Evolutionary conservation across 2,888 invertebrate genomes (phyloP).

Genomic region (Parochlus steinenii): DNA sequence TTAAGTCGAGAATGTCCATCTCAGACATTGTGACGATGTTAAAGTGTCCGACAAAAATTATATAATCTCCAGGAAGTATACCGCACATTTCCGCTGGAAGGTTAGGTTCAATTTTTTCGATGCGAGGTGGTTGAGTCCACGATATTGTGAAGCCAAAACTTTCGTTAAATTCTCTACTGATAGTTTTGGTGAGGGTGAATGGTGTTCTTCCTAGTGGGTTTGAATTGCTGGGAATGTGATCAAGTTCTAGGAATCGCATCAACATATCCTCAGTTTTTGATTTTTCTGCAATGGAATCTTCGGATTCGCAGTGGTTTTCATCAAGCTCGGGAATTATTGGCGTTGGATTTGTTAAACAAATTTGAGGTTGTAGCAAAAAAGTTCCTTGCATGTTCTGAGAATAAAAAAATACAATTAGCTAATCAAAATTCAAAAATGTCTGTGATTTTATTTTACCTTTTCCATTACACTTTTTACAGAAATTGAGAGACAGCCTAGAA

Average conservation of each 20-base stretch:
- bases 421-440: constrained; percentile 13
- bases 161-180: constrained; percentile 36
- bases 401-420: too few species aligned
- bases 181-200: constrained; percentile 58
- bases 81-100: constrained; percentile 72
- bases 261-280: constrained; percentile 58
- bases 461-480: constrained; percentile 65
- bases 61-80: constrained; percentile 67
- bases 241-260: constrained; percentile 60
- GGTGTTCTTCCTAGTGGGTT: constrained; percentile 63
- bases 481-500: constrained; percentile 87
- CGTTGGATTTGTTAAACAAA: constrained; percentile 36
- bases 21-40: constrained; percentile 72
- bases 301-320: too few species aligned
- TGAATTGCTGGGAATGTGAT: too few species aligned
- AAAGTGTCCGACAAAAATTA: constrained; percentile 73
- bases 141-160: constrained; percentile 77
- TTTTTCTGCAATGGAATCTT: too few species aligned
- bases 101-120: constrained; percentile 67
- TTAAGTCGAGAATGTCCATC: constrained; percentile 46
- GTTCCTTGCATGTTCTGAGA: constrained; percentile 47
- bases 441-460: constrained; percentile 32
- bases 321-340: constrained; percentile 14
- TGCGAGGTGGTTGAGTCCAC: constrained; percentile 76
- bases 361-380: constrained; percentile 55